Percentiles rank a stretch among this genome's conserved stretches.
phyloP scores from a whole-genome alignment of 1,140 invertebrate genomes.

The Aphelinus atriplicis region DNA sequence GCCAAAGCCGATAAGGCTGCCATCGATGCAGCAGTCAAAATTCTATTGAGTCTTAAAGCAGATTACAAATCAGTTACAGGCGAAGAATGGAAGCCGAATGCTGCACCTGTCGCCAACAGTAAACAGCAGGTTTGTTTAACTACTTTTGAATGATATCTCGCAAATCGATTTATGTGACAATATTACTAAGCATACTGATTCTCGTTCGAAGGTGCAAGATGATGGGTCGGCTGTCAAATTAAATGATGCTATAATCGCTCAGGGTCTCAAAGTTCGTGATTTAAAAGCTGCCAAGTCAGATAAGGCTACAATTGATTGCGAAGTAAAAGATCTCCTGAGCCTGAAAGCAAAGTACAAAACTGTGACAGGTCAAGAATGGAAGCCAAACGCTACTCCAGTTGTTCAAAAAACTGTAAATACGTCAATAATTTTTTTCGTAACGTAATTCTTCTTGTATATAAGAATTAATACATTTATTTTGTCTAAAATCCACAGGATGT shows the following conservation, averaged over 20 bases:
- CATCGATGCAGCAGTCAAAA: constrained; percentile 66
- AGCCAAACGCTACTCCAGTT: constrained; percentile 54
- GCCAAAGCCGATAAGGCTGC: constrained; percentile 57
- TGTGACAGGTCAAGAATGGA: constrained; percentile 73
- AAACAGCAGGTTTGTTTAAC: too few relatives aligned
- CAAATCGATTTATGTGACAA: background rate
- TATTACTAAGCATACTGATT: constrained; percentile 50
- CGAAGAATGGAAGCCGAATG: constrained; percentile 72
- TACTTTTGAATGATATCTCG: too few relatives aligned
- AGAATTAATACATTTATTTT: too few relatives aligned
- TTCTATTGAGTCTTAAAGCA: constrained; percentile 73
- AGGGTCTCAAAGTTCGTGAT: constrained; percentile 49
- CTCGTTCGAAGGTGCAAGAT: too few relatives aligned
- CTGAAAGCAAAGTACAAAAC: constrained; percentile 78
- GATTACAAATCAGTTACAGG: constrained; percentile 74
- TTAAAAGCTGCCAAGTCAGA: constrained; percentile 67
- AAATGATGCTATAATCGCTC: constrained; percentile 40
- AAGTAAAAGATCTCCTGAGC: constrained; percentile 71
- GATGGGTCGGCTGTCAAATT: constrained; percentile 12
- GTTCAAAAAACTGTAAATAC: constrained; percentile 39
- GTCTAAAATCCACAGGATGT: constrained; percentile 59
- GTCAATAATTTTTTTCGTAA: background rate
- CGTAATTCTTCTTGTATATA: constrained; percentile 53
- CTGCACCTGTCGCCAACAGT: constrained; percentile 25
- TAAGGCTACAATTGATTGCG: constrained; percentile 40